A percentile compares a stretch with the other conserved stretches of the same genome.
Conservation (phyloP, 2,113 vertebrate genomes). For the Melierax canorus region DNA sequence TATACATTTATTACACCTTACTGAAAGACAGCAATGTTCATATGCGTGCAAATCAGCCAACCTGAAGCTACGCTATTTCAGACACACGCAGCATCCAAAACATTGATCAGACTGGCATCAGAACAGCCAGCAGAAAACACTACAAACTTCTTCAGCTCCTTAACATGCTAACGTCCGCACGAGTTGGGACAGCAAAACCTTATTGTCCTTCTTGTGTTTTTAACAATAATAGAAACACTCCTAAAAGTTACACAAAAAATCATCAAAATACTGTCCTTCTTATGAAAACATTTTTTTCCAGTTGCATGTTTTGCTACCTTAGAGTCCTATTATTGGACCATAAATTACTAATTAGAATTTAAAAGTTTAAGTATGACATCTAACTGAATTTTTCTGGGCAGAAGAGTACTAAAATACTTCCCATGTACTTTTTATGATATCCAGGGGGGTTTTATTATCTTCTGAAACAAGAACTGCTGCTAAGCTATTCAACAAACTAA, state of each 20-base stretch:
- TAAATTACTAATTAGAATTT: not conserved
- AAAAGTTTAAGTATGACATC: not conserved
- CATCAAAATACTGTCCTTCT: not conserved
- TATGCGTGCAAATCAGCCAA: not conserved
- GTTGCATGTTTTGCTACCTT: not conserved
- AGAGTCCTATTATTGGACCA: not conserved
- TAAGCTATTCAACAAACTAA: not conserved
- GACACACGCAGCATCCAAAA: not conserved
- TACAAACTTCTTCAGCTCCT: not conserved
- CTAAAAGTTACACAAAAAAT: not conserved
- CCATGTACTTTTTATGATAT: not conserved
- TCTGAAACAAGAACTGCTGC: not conserved
- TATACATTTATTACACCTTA: not conserved
- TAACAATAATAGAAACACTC: not conserved
- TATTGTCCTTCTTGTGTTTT: not conserved
- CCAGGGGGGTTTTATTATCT: not conserved
- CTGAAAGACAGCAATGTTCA: not conserved
- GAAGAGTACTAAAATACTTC: not conserved
- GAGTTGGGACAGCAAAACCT: not conserved
- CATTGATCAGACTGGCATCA: not conserved
- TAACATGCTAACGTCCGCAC: not conserved
- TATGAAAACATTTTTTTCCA: not conserved
- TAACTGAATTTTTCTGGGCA: not conserved
- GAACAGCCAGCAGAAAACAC: not conserved
- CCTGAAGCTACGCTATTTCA: not conserved